Conservation (phyloP, 2,113 vertebrate species). For the Chlorocebus sabaeus region DNA sequence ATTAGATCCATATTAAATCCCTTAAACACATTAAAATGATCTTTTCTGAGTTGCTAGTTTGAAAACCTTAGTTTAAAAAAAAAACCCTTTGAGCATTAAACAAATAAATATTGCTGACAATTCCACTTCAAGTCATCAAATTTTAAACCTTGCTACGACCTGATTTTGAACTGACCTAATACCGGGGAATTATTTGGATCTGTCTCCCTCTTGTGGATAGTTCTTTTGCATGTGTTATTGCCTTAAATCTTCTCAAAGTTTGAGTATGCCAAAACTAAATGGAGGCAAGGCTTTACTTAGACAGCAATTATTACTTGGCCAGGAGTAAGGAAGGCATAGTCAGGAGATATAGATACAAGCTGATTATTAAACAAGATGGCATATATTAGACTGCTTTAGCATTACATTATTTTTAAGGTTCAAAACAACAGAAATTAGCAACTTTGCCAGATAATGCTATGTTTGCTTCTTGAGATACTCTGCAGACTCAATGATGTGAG, state of each 20-base stretch:
- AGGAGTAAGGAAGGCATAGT: background rate
- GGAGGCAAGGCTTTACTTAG: background rate
- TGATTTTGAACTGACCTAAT: constrained; percentile 72
- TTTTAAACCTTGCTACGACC: constrained; percentile 45
- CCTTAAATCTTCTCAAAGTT: background rate
- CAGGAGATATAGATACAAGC: background rate
- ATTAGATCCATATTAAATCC: background rate
- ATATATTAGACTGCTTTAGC: background rate
- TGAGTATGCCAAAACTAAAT: background rate
- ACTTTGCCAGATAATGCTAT: background rate
- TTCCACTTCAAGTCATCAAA: constrained; percentile 57
- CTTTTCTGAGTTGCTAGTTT: background rate
- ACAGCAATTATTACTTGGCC: background rate
- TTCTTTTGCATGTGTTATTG: constrained; percentile 57
- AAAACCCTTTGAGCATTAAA: constrained; percentile 44
- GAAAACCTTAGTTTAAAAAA: constrained; percentile 28
- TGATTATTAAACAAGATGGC: background rate
- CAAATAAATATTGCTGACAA: constrained; percentile 54
- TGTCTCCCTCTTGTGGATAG: constrained; percentile 88
- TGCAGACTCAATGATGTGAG: background rate
- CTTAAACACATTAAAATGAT: constrained; percentile 10
- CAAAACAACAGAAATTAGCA: background rate
- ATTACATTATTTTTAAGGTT: background rate
- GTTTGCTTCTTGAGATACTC: background rate
- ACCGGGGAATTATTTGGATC: constrained; percentile 82